Evolutionary conservation across 2,113 vertebrate species (phyloP).

Genomic region (Saccopteryx leptura): DNA sequence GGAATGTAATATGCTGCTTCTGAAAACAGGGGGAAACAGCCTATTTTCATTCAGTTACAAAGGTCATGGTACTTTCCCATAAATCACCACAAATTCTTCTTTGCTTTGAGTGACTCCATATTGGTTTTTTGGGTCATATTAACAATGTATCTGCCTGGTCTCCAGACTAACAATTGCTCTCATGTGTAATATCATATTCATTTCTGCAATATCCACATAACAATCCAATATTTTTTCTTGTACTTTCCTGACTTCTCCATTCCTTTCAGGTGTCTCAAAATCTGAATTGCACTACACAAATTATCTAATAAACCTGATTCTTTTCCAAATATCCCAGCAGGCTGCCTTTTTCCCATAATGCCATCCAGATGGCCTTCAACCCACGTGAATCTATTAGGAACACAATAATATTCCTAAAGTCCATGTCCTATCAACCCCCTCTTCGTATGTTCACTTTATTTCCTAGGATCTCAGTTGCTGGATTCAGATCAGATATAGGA

Average conservation of each 20-base stretch:
- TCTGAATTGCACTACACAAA: slow-evolving; percentile 54
- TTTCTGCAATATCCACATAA: slow-evolving; percentile 19
- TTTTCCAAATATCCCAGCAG: slow-evolving; percentile 77
- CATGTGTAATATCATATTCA: slow-evolving; percentile 7
- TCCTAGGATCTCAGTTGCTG: background rate
- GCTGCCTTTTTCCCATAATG: slow-evolving; percentile 82
- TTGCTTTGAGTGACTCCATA: slow-evolving; percentile 37
- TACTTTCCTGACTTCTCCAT: background rate
- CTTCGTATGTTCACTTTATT: slow-evolving; percentile 60
- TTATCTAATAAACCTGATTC: slow-evolving; percentile 73
- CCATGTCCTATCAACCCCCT: slow-evolving; percentile 38
- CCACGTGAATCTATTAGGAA: slow-evolving; percentile 77
- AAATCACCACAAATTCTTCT: slow-evolving; percentile 43
- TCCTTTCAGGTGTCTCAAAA: slow-evolving; percentile 78
- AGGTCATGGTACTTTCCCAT: background rate
- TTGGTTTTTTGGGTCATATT: background rate
- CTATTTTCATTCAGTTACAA: background rate
- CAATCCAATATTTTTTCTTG: slow-evolving; percentile 47
- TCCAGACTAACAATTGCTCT: slow-evolving; percentile 27
- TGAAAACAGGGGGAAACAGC: background rate
- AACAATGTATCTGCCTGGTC: background rate
- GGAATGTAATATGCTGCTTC: background rate
- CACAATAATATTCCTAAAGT: slow-evolving; percentile 75
- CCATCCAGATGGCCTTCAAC: slow-evolving; percentile 82
- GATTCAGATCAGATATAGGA: slow-evolving; percentile 29